These are phyloP conservation scores for Ceratotherium simum DNA, from an alignment of 2,113 vertebrate species.

Conservation along the genomic window DNA sequence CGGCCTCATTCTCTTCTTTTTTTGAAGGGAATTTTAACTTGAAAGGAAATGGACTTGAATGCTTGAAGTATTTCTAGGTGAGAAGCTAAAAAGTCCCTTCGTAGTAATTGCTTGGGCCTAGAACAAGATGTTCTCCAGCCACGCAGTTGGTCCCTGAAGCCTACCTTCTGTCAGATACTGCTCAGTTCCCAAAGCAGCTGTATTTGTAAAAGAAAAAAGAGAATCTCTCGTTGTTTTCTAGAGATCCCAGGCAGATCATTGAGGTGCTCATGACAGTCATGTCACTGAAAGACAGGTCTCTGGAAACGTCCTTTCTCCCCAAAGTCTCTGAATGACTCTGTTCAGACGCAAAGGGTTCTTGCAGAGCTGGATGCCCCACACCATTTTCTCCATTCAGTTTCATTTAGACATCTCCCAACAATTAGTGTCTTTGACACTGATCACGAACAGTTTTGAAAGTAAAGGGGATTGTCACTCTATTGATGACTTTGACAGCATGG, in stretches of 20 bases:
- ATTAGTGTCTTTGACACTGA: background rate
- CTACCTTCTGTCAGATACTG: background rate
- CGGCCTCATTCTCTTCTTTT: background rate
- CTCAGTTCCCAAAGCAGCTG: background rate
- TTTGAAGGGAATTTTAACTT: slow-evolving; percentile 47
- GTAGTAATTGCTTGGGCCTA: slow-evolving; percentile 2
- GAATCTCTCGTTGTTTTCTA: background rate
- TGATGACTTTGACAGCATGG: slow-evolving; percentile 50
- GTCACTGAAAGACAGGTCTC: background rate
- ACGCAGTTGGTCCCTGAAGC: background rate
- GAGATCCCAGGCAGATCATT: background rate
- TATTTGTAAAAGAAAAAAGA: background rate
- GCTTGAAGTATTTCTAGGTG: slow-evolving; percentile 40
- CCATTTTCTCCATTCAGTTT: background rate
- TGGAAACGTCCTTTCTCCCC: background rate
- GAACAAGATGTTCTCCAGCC: slow-evolving; percentile 44
- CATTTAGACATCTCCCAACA: background rate
- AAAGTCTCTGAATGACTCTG: background rate
- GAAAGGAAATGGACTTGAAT: slow-evolving; percentile 53
- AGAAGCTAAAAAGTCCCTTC: slow-evolving; percentile 50
- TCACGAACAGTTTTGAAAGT: slow-evolving; percentile 61
- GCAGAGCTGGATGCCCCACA: background rate
- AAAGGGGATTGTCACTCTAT: slow-evolving; percentile 26
- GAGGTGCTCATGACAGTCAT: background rate
- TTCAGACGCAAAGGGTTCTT: background rate